Conservation (phyloP, 1,140 invertebrate genomes). For the Drosophila parvula region DNA sequence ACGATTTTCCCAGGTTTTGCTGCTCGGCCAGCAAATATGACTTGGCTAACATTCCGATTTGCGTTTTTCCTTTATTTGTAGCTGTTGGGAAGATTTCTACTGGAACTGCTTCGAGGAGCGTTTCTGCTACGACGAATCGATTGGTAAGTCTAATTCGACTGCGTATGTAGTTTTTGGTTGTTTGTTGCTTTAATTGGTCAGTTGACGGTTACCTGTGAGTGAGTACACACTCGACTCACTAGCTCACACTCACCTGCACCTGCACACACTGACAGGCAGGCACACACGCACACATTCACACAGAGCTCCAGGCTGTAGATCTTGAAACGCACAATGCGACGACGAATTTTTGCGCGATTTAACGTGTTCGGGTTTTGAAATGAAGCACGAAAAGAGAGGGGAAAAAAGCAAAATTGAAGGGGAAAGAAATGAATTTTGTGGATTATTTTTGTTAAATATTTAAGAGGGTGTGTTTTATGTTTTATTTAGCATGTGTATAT, state of each 20-base stretch:
- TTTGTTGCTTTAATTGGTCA: constrained; percentile 35
- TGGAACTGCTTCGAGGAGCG: constrained; percentile 87
- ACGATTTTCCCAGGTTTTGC: constrained; percentile 24
- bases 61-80: constrained; percentile 52
- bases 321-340: constrained; percentile 56
- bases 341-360: constrained; percentile 32
- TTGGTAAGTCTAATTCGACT: constrained; percentile 78
- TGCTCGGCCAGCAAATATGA: constrained; percentile 33
- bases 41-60: constrained; percentile 36
- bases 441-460: constrained; percentile 21
- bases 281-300: not conserved
- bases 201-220: constrained; percentile 41
- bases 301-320: constrained; percentile 46
- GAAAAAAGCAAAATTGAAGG: constrained; percentile 26
- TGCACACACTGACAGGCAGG: constrained; percentile 15
- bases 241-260: constrained; percentile 5
- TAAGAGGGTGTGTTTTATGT: not conserved
- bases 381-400: constrained; percentile 20
- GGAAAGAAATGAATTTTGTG: constrained; percentile 13
- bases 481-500: not conserved
- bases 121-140: constrained; percentile 87
- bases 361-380: constrained; percentile 63
- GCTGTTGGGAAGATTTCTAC: constrained; percentile 86
- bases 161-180: constrained; percentile 6
- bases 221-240: constrained; percentile 8